These are phyloP conservation scores for Gymnorhina tibicen DNA, from an alignment of 2,113 vertebrate species.

Conservation along the genomic window DNA sequence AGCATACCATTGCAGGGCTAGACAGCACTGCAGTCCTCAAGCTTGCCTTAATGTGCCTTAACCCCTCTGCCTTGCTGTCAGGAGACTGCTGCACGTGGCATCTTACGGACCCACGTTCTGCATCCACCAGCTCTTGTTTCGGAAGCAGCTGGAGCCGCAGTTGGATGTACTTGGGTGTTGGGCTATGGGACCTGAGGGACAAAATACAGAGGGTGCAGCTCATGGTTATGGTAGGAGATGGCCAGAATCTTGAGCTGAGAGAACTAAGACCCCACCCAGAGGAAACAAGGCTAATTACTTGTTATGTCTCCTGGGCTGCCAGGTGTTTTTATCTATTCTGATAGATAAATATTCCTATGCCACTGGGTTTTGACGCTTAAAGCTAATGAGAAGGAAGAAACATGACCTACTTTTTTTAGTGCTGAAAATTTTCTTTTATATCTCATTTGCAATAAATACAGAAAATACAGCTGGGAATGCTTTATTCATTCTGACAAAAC, in stretches of 20 bases:
- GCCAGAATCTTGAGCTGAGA: neutral
- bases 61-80: neutral
- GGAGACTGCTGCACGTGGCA: neutral
- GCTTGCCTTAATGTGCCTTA: neutral
- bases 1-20: neutral
- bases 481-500: slow-evolving; percentile 14
- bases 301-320: fast-evolving
- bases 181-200: neutral
- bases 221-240: neutral
- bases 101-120: fast-evolving
- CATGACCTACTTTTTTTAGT: neutral
- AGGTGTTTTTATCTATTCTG: neutral
- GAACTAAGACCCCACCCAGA: neutral
- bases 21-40: neutral
- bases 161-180: neutral
- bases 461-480: neutral
- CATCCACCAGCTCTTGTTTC: neutral
- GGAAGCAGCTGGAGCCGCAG: neutral
- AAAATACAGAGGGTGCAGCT: neutral
- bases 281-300: neutral
- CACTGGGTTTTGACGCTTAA: neutral
- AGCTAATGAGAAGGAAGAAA: neutral
- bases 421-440: neutral
- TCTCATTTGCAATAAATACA: neutral
- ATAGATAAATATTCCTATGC: neutral